phyloP scores from a whole-genome alignment of 2,888 invertebrate species.

The Ectemnius lituratus region DNA sequence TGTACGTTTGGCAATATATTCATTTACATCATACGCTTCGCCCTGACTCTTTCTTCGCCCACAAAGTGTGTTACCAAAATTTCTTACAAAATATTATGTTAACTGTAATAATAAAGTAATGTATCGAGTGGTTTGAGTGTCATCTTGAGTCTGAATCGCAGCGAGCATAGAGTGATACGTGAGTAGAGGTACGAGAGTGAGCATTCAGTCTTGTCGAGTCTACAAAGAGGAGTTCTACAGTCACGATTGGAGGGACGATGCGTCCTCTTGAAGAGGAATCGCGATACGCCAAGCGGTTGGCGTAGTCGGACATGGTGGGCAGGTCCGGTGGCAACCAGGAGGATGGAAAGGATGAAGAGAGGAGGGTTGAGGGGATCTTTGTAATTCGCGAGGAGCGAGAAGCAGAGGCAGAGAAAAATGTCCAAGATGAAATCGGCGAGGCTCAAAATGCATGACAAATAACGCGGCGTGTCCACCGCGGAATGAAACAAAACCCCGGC shows the following conservation, averaged over 20 bases:
- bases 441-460: conserved; percentile 76
- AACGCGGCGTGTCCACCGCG: conserved; percentile 70
- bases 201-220: too few species aligned
- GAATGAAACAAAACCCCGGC: conserved; percentile 75
- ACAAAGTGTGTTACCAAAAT: too few species aligned
- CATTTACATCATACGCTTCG: too few species aligned
- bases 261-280: conserved; percentile 1
- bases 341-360: background rate
- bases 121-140: too few species aligned
- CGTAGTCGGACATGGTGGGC: background rate
- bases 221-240: background rate
- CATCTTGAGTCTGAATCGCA: too few species aligned
- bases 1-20: too few species aligned
- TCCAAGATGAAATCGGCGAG: conserved; percentile 74
- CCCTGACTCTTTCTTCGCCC: too few species aligned
- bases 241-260: conserved; percentile 1
- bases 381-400: conserved; percentile 48
- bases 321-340: background rate
- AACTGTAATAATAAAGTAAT: too few species aligned
- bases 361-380: conserved; percentile 17
- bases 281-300: background rate
- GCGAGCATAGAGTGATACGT: too few species aligned
- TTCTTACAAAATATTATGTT: too few species aligned
- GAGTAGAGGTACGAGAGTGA: too few species aligned
- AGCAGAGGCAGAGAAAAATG: conserved; percentile 71